Evolutionary conservation across 2,888 invertebrate species (phyloP).

Genomic region (Heliconius erato): DNA sequence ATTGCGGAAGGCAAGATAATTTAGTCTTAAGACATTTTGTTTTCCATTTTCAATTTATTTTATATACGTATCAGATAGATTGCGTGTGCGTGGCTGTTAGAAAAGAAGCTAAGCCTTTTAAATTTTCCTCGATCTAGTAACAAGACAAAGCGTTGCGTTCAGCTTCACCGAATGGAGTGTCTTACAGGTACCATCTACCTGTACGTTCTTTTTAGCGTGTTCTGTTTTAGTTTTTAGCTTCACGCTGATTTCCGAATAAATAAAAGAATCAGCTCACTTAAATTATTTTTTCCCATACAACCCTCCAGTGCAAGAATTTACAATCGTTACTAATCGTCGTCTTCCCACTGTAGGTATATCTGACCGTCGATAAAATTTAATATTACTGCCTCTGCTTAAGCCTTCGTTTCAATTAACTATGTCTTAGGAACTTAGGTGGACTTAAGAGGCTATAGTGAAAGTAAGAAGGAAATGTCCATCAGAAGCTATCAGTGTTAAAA

Average conservation of each 20-base stretch:
- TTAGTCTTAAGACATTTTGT: neutral
- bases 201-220: too few relatives aligned
- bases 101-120: too few relatives aligned
- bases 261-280: too few relatives aligned
- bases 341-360: neutral
- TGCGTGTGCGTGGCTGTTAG: too few relatives aligned
- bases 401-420: constrained; percentile 55
- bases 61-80: too few relatives aligned
- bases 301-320: neutral
- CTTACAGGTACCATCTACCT: too few relatives aligned
- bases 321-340: constrained; percentile 14
- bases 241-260: too few relatives aligned
- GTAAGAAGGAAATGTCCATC: constrained; percentile 8
- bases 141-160: neutral
- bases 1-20: too few relatives aligned
- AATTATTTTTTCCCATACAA: too few relatives aligned
- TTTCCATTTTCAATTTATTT: neutral
- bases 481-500: constrained; percentile 7
- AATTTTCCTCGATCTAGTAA: neutral
- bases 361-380: constrained; percentile 56
- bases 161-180: too few relatives aligned
- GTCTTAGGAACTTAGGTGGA: constrained; percentile 49
- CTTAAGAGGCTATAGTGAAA: constrained; percentile 39
- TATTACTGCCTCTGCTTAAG: constrained; percentile 47
- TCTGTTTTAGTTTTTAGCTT: too few relatives aligned